Percentiles rank a stretch among this genome's conserved stretches.
Conservation (phyloP, 2,113 vertebrate genomes). For the Halcyon senegalensis region DNA sequence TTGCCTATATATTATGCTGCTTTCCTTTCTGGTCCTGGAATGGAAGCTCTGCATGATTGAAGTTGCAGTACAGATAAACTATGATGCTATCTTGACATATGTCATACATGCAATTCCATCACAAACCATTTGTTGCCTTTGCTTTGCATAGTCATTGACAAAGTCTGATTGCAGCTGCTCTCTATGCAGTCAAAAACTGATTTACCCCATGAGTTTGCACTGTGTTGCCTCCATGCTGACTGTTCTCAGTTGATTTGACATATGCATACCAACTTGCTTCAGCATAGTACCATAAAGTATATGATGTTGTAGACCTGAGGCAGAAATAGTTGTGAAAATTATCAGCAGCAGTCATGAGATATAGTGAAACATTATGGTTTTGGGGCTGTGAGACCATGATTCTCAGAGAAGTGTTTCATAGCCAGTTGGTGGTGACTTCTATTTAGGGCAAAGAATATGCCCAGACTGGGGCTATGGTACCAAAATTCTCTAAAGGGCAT, state of each 20-base stretch:
- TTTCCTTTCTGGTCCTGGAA: neutral
- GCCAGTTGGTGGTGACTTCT: neutral
- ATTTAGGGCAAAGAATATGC: neutral
- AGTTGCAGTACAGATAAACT: neutral
- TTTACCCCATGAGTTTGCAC: neutral
- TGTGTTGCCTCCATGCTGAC: neutral
- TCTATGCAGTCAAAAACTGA: neutral
- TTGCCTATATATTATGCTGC: neutral
- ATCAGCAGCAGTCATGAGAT: neutral
- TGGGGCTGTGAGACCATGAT: neutral
- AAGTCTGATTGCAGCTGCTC: neutral
- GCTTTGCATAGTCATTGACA: neutral
- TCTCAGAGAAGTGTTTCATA: neutral
- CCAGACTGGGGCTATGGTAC: neutral
- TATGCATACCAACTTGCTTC: neutral
- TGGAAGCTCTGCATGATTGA: neutral
- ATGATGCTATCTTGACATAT: neutral
- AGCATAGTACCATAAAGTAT: neutral
- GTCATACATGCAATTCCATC: neutral
- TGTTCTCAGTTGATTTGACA: neutral
- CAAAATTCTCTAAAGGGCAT: neutral
- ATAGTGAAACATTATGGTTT: neutral
- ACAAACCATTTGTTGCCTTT: neutral
- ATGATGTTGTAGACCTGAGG: neutral
- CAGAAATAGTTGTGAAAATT: neutral